Conservation (phyloP, 2,888 invertebrate species). For the Caenorhabditis auriculariae region DNA sequence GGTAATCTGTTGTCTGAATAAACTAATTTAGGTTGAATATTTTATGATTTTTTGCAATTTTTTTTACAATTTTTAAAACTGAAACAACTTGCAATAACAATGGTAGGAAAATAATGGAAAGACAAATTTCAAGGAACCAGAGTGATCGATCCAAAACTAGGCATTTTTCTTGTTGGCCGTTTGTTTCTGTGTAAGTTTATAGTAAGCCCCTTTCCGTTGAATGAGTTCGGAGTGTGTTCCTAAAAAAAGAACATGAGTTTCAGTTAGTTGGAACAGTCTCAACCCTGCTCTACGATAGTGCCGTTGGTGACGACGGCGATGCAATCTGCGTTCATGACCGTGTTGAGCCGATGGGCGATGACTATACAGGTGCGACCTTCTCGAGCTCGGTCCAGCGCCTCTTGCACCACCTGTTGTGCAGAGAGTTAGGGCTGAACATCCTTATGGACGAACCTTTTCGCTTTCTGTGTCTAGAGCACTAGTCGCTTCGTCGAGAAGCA, state of each 20-base stretch:
- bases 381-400: constrained; percentile 74
- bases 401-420: constrained; percentile 75
- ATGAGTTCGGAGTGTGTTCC: constrained; percentile 47
- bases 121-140: too few species aligned
- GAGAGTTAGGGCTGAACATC: background rate
- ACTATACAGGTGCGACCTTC: constrained; percentile 66
- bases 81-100: too few species aligned
- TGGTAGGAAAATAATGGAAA: too few species aligned
- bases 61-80: too few species aligned
- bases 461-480: constrained; percentile 47
- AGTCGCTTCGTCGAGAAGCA: constrained; percentile 63
- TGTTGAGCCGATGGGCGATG: constrained; percentile 67
- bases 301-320: constrained; percentile 50
- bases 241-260: constrained; percentile 24
- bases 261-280: background rate
- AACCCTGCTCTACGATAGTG: constrained; percentile 70
- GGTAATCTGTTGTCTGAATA: too few species aligned
- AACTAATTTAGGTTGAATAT: too few species aligned
- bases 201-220: constrained; percentile 41
- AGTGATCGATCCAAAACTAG: too few species aligned
- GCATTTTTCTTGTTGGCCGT: constrained; percentile 15
- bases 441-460: constrained; percentile 43
- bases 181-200: constrained; percentile 45
- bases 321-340: constrained; percentile 64
- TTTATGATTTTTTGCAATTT: too few species aligned